Evolutionary conservation across 2,113 vertebrate genomes (phyloP).

Genomic region (Bos taurus): ARS-UCD2.0 NC_037350.1:22626501-22627000

Average conservation of each 20-base stretch:
- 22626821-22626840: not conserved
- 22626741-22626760: not conserved
- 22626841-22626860: not conserved
- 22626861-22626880: not conserved
- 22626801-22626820: not conserved
- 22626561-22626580: too few relatives aligned
- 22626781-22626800: not conserved
- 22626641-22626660: not conserved
- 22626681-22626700: not conserved
- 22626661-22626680: not conserved
- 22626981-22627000: not conserved
- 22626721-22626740: not conserved
- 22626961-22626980: not conserved
- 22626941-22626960: not conserved
- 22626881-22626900: not conserved
- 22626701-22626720: not conserved
- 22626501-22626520: not conserved
- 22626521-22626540: not conserved
- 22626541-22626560: too few relatives aligned
- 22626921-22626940: not conserved
- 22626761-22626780: not conserved
- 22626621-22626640: not conserved
- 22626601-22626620: not conserved
- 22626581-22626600: not conserved
- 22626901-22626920: not conserved